Percentiles rank a stretch among this genome's conserved stretches.
Conservation (phyloP, 2,113 vertebrate genomes). For the Turnix velox region DNA sequence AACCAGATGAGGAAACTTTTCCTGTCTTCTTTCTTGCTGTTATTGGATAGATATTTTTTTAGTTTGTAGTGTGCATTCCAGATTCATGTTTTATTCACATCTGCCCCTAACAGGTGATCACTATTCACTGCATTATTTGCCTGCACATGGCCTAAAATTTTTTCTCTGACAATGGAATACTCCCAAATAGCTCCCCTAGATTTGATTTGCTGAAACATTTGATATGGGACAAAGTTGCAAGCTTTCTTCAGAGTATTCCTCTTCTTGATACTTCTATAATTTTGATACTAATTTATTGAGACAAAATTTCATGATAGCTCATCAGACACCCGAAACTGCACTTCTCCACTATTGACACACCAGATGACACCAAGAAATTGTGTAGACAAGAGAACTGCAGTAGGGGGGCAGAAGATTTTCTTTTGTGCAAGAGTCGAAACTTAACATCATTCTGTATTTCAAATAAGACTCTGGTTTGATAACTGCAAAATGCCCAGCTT, state of each 20-base stretch:
- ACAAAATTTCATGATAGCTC: neutral
- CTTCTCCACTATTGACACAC: neutral
- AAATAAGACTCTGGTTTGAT: neutral
- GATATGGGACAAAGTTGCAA: neutral
- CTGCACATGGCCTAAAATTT: neutral
- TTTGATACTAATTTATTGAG: neutral
- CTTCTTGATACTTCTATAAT: neutral
- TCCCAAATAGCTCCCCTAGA: neutral
- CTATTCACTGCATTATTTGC: neutral
- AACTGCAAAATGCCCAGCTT: neutral
- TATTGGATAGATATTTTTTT: neutral
- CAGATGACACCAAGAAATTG: neutral
- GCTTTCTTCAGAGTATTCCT: neutral
- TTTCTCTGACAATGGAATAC: neutral
- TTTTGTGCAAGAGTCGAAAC: neutral
- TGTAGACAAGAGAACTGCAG: neutral
- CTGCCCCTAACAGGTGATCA: neutral
- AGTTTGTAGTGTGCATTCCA: neutral
- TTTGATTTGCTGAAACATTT: neutral
- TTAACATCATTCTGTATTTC: neutral
- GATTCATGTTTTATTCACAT: neutral
- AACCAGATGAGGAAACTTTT: neutral
- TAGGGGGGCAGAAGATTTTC: neutral
- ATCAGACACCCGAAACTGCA: neutral
- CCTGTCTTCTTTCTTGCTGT: neutral